phyloP scores from a whole-genome alignment of 2,797 vertebrate species.

The Sebastes iracundus region DNA sequence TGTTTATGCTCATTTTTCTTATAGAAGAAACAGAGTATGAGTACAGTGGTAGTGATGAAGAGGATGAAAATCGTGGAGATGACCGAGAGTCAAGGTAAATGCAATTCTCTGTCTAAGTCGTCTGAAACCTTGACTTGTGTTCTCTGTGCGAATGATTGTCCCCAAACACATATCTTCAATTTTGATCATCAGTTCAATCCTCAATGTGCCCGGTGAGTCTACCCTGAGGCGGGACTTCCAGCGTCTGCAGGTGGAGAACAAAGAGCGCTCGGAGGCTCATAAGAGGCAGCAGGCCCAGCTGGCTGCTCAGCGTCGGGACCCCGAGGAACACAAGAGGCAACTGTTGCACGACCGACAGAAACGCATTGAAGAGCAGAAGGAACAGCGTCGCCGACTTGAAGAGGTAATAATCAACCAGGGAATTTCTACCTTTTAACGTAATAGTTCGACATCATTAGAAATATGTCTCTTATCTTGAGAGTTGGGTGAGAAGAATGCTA shows the following conservation, averaged over 20 bases:
- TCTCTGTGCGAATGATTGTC: not conserved
- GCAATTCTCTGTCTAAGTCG: not conserved
- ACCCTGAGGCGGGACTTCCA: constrained; percentile 92
- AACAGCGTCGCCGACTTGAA: constrained; percentile 91
- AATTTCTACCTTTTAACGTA: not conserved
- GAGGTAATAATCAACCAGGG: constrained; percentile 79
- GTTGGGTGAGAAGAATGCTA: not conserved
- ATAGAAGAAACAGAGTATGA: constrained; percentile 95
- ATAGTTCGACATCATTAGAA: not conserved
- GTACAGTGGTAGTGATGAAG: constrained; percentile 95
- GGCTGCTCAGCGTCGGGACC: constrained; percentile 89
- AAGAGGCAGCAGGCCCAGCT: constrained; percentile 90
- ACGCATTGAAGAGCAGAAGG: constrained; percentile 93
- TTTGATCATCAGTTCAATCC: constrained; percentile 85
- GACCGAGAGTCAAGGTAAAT: constrained; percentile 92
- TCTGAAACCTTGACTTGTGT: not conserved
- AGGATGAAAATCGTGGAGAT: constrained; percentile 91
- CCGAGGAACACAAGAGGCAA: constrained; percentile 92
- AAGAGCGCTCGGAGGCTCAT: constrained; percentile 90
- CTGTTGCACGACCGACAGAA: constrained; percentile 92
- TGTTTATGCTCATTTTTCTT: not conserved
- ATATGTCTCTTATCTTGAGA: rapidly evolving
- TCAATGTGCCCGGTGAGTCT: constrained; percentile 94
- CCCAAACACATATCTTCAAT: not conserved
- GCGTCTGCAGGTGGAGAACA: constrained; percentile 93